Base-by-base conservation (phyloP, 2,797 vertebrate species). In the Lacerta viridis region DNA sequence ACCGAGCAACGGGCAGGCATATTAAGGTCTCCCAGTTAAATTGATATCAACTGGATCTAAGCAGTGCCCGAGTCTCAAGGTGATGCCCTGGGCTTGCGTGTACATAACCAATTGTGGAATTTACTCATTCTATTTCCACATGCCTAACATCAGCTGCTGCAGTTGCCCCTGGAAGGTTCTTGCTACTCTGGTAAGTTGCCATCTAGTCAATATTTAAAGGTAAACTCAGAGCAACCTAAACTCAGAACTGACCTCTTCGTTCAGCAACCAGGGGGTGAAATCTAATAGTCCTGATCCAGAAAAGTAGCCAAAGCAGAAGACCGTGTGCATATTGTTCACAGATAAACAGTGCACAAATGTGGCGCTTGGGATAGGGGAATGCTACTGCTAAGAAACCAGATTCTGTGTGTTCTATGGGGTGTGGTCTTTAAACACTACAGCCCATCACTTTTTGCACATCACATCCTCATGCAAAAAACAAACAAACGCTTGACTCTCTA, bases 1-100 rank as follows among this genome's bases (percentile, higher is more conserved):
- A 66, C 64, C 80, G 18, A 29, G 33, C 43, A 50, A 80, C 13
- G 23, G 39, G 23, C 27, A 17, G 66, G 78, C 29, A 25, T 41
- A 82, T 2, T 59, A 9, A 84, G 84, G 46, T 61, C 2, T 18
- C 25, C 29, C 55, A 0, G 0, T 50, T 55, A 33, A 78, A 78
- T 13, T 15, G 72, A 33, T 7, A 77, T 13, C 59, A 20, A 27
- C 3, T 29, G 59, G 23, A 68, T 29, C 27, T 68, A 55, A 68
- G 46, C 8, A 80, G 25, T 11, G 18, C 20, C 41, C 33, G 29
- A 61, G 79, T 88, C 66, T 84, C 50, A 84, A n/a, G 36, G 7
- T 13, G 75, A n/a, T 41, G 75, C 83, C 27, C 33, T 36, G 50
- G 50, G 50, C 84, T 66, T 55, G 43, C 64, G 50, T n/a, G 1